phyloP scores from a whole-genome alignment of 64 coral and sea anemone species.

The Porites lutea region DNA sequence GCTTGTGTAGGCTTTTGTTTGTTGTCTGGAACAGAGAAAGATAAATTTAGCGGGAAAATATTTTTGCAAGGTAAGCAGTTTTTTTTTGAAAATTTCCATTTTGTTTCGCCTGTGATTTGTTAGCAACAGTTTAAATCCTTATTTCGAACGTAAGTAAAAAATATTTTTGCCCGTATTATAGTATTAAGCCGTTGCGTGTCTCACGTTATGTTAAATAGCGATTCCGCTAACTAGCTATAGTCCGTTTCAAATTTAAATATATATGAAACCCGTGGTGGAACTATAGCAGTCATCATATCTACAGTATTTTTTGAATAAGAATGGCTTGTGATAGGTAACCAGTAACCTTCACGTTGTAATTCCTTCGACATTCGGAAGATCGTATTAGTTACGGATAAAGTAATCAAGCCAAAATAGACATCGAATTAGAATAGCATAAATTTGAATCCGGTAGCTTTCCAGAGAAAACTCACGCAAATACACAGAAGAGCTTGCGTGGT shows the following conservation, averaged over 20 bases:
- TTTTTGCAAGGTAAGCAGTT: neutral
- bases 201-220: neutral
- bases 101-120: neutral
- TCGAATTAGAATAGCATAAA: neutral
- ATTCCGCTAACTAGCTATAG: no score
- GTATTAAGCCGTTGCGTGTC: neutral
- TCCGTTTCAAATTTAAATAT: no score
- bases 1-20: neutral
- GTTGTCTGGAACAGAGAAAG: neutral
- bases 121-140: no score
- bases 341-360: neutral
- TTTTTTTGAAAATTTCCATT: neutral
- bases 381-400: neutral
- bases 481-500: conserved; percentile 20
- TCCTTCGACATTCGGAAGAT: neutral
- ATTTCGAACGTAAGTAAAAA: neutral
- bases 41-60: neutral
- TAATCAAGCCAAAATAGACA: neutral
- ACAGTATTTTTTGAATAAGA: no score
- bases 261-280: no score
- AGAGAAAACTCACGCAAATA: neutral
- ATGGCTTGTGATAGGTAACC: no score
- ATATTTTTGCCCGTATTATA: neutral
- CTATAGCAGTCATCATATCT: no score
- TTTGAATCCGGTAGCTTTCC: neutral